Percentiles rank a stretch among this genome's conserved stretches.
phyloP scores from a whole-genome alignment of 2,113 vertebrate genomes.

The Urocolius indicus region DNA sequence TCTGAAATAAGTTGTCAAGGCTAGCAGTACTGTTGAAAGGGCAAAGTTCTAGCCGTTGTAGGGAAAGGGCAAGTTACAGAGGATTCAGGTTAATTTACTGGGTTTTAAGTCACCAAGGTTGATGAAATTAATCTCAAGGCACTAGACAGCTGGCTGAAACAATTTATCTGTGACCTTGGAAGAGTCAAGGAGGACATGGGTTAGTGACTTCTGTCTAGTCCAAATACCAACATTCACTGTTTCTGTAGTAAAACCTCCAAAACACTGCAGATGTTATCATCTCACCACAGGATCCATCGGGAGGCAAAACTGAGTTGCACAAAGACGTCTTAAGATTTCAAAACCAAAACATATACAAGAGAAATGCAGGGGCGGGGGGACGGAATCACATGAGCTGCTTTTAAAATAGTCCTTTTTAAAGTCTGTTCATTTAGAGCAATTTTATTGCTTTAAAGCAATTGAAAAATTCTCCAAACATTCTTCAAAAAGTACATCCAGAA shows the following conservation, averaged over 20 bases:
- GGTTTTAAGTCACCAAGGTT: neutral
- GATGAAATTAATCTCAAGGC: neutral
- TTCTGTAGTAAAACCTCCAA: neutral
- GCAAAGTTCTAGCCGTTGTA: neutral
- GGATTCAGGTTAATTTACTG: neutral
- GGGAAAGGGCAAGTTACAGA: neutral
- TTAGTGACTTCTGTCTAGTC: neutral
- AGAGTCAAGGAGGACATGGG: neutral
- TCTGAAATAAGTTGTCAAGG: neutral
- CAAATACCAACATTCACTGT: neutral
- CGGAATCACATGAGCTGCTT: neutral
- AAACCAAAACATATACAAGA: neutral
- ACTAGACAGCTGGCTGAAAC: neutral
- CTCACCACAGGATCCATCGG: neutral
- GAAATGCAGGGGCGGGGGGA: rapidly evolving
- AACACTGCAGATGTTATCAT: rapidly evolving
- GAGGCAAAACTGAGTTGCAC: neutral
- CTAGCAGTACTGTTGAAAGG: neutral
- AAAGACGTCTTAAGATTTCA: neutral
- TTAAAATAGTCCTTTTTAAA: neutral
- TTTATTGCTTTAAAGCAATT: slow-evolving; percentile 39
- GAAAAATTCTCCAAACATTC: slow-evolving; percentile 67
- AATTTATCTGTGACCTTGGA: neutral
- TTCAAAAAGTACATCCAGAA: slow-evolving; percentile 65
- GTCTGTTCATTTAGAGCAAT: neutral